These are phyloP conservation scores for Parazoanthus atlanticus DNA, from an alignment of 92 coral and sea anemone genomes.

Conservation along the genomic window DNA sequence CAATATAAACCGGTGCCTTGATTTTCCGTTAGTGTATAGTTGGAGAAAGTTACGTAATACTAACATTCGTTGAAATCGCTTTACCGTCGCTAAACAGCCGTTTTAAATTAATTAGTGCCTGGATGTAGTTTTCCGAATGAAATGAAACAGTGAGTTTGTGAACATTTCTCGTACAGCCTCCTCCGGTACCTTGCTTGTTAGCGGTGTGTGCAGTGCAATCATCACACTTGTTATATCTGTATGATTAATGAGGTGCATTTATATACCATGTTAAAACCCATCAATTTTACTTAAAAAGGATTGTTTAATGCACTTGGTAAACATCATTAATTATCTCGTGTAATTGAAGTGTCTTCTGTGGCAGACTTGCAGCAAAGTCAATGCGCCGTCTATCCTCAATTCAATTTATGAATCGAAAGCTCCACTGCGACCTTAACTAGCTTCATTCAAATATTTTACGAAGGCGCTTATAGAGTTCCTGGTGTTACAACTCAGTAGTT, in stretches of 20 bases:
- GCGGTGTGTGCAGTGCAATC: constrained; percentile 24
- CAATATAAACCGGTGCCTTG: not conserved
- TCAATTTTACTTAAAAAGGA: constrained; percentile 43
- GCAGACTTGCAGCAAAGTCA: constrained; percentile 7
- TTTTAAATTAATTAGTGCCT: not conserved
- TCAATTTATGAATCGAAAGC: not conserved
- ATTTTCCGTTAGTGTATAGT: not conserved
- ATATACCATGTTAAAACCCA: constrained; percentile 36
- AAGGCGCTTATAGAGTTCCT: not conserved
- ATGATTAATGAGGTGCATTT: constrained; percentile 48
- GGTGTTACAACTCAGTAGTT: not conserved
- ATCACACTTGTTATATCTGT: constrained; percentile 7
- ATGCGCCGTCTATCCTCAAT: not conserved
- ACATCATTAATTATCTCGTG: constrained; percentile 43
- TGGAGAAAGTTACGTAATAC: not conserved
- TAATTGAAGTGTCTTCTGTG: constrained; percentile 35
- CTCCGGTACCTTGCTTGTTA: not conserved
- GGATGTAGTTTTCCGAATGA: not conserved
- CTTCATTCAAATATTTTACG: not conserved
- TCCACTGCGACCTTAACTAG: not conserved
- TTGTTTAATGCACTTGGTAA: constrained; percentile 41
- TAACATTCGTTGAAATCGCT: not conserved
- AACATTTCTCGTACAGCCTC: not conserved
- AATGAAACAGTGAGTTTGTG: not conserved
- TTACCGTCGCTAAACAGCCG: not conserved